phyloP scores from a whole-genome alignment of 1,140 invertebrate genomes.

The Chironomus striatipennis region DNA sequence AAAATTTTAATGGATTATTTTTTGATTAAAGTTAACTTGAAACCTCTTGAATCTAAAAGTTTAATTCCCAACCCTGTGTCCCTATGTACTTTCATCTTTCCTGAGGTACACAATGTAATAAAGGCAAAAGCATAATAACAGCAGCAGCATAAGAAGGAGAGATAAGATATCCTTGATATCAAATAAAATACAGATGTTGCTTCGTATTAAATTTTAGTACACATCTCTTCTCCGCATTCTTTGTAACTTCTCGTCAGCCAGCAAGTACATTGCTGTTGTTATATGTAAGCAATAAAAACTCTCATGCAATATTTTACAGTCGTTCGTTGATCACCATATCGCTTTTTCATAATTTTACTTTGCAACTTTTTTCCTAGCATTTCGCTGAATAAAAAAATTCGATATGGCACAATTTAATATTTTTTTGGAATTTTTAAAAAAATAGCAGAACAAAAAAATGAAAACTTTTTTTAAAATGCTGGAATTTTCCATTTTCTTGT shows the following conservation, averaged over 20 bases:
- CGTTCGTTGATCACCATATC: not conserved
- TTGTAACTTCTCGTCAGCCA: not conserved
- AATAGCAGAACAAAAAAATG: no score
- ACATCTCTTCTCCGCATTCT: not conserved
- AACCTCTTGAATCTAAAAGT: no score
- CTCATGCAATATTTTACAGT: conserved; percentile 19
- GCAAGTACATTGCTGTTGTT: not conserved
- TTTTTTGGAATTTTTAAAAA: not conserved
- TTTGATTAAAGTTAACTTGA: no score
- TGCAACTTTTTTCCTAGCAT: not conserved
- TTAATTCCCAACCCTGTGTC: no score
- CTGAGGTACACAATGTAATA: no score
- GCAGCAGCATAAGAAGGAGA: no score
- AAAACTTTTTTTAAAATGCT: not conserved
- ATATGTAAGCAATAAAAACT: conserved; percentile 6
- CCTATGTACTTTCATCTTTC: no score
- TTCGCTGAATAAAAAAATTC: not conserved
- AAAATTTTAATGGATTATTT: no score
- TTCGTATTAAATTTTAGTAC: conserved; percentile 1
- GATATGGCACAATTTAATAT: not conserved
- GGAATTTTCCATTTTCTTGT: not conserved
- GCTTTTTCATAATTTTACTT: not conserved
- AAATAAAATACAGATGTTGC: conserved; percentile 23
- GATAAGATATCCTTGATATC: not conserved
- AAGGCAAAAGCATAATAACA: no score